Conservation (phyloP, 2,888 invertebrate genomes). For the Morpho deidamia region DNA sequence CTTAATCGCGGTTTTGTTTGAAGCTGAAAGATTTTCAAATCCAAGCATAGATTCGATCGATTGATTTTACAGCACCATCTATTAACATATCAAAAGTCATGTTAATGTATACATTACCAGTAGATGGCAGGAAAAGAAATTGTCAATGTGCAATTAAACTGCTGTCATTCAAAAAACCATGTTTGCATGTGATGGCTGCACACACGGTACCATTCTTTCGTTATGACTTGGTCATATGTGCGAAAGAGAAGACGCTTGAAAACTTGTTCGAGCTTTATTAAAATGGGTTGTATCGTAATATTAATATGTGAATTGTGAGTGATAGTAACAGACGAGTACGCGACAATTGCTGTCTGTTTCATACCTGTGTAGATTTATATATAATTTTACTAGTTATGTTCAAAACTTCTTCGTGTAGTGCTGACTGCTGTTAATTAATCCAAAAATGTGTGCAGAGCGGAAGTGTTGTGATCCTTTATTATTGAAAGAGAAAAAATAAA, state of each 20-base stretch:
- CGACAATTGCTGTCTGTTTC: background rate
- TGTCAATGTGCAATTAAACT: slow-evolving; percentile 15
- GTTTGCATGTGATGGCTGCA: background rate
- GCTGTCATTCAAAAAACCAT: slow-evolving; percentile 12
- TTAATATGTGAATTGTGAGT: slow-evolving; percentile 5
- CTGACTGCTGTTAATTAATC: slow-evolving; percentile 26
- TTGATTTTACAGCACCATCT: slow-evolving; percentile 45
- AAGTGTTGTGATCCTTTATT: slow-evolving; percentile 5
- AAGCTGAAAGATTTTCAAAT: too few relatives aligned
- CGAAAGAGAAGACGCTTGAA: slow-evolving; percentile 41
- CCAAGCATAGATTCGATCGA: too few relatives aligned
- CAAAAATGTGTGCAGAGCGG: background rate
- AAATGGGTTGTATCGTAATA: slow-evolving; percentile 8
- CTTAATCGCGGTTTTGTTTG: too few relatives aligned
- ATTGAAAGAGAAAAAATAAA: background rate
- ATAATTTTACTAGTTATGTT: slow-evolving; percentile 8
- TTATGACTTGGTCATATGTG: slow-evolving; percentile 16
- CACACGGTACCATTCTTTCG: background rate
- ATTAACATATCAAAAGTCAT: slow-evolving; percentile 9
- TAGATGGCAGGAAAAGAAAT: slow-evolving; percentile 25
- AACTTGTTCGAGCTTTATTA: slow-evolving; percentile 14
- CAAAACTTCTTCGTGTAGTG: slow-evolving; percentile 14
- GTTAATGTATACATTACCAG: background rate
- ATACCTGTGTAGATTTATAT: slow-evolving; percentile 2
- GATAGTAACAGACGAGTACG: background rate